Conservation (phyloP, 2,888 invertebrate genomes). For the Drosophila formosana region DNA sequence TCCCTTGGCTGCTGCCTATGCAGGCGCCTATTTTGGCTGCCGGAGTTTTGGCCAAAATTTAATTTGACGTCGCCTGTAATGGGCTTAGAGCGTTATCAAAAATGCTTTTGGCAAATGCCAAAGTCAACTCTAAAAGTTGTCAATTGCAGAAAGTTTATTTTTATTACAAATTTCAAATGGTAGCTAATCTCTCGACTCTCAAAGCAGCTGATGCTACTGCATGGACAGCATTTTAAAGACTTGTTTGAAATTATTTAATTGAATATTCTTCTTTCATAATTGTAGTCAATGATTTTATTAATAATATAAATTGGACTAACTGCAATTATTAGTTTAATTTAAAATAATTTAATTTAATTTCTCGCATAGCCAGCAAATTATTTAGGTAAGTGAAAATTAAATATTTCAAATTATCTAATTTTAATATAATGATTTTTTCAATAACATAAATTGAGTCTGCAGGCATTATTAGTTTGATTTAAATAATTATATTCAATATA, state of each 20-base stretch:
- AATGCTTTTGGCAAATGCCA: constrained; percentile 42
- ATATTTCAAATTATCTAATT: not conserved
- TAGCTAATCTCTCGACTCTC: not conserved
- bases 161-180: constrained; percentile 9
- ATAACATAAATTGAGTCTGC: not conserved
- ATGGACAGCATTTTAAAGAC: not conserved
- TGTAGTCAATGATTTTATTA: not conserved
- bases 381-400: too few species aligned
- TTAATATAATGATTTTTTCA: not conserved
- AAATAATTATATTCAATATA: not conserved
- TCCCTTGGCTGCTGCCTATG: not conserved
- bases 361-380: too few species aligned
- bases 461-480: not conserved
- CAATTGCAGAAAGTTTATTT: constrained; percentile 23
- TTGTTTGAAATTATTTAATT: not conserved
- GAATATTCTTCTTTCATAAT: not conserved
- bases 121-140: constrained; percentile 30
- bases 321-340: not conserved
- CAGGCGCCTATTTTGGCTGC: constrained; percentile 27
- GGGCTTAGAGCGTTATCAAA: constrained; percentile 30
- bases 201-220: not conserved
- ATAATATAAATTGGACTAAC: not conserved
- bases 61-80: constrained; percentile 43
- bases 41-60: constrained; percentile 29
- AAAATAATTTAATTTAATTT: not conserved